phyloP scores from a whole-genome alignment of 2,888 invertebrate genomes.

The Osmoderma eremita region DNA sequence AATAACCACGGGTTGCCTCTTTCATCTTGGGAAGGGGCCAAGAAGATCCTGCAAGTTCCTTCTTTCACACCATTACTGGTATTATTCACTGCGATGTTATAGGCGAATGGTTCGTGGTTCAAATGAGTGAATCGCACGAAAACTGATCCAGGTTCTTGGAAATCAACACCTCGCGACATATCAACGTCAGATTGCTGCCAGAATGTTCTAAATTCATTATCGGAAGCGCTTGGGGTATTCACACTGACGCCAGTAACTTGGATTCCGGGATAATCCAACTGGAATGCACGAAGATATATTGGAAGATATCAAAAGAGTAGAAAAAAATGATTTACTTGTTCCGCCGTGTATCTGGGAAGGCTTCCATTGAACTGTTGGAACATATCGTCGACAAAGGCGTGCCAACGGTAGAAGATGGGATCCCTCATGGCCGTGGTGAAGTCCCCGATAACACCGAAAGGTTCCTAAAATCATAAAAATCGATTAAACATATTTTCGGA shows the following conservation, averaged over 20 bases:
- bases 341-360: conserved; percentile 70
- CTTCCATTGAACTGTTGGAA: conserved; percentile 78
- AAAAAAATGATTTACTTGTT: conserved; percentile 63
- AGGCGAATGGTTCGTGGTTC: conserved; percentile 75
- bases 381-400: conserved; percentile 78
- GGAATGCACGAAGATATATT: conserved; percentile 36
- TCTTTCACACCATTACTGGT: conserved; percentile 61
- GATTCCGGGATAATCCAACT: conserved; percentile 72
- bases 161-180: conserved; percentile 80
- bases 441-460: conserved; percentile 83
- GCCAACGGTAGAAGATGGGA: conserved; percentile 85
- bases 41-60: conserved; percentile 75
- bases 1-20: conserved; percentile 72
- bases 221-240: conserved; percentile 61
- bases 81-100: conserved; percentile 72
- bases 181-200: conserved; percentile 82
- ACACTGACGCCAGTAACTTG: conserved; percentile 69
- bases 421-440: conserved; percentile 85
- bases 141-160: conserved; percentile 76
- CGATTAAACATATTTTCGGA: background rate
- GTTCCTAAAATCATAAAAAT: conserved; percentile 68
- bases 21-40: conserved; percentile 72
- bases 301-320: too few species aligned
- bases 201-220: conserved; percentile 72
- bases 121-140: conserved; percentile 78